Conservation (phyloP, 2,888 invertebrate genomes). For the Spialia ferax region DNA sequence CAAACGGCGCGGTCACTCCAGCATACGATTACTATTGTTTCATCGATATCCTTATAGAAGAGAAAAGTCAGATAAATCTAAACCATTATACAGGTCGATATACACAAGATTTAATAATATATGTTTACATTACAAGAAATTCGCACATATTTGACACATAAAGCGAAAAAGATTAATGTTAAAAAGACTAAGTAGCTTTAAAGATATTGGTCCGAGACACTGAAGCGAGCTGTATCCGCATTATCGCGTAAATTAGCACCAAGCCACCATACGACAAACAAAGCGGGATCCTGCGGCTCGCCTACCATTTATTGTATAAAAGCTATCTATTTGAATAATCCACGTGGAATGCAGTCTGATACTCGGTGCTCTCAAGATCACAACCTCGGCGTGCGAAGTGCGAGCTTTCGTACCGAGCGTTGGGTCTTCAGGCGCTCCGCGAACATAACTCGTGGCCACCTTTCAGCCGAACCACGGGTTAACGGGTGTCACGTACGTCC, state of each 20-base stretch:
- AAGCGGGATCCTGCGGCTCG: conserved; percentile 56
- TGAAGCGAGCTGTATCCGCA: conserved; percentile 80
- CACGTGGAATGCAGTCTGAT: conserved; percentile 9
- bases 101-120: conserved; percentile 81
- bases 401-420: not conserved
- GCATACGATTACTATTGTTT: conserved; percentile 66
- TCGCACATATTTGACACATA: conserved; percentile 87
- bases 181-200: conserved; percentile 77
- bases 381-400: not conserved
- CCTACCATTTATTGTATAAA: conserved; percentile 59
- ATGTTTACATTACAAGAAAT: conserved; percentile 81
- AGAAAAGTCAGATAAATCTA: conserved; percentile 78
- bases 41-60: conserved; percentile 76
- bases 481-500: conserved; percentile 9
- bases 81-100: conserved; percentile 86
- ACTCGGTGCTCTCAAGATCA: not conserved
- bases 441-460: not conserved
- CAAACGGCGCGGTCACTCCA: conserved; percentile 71
- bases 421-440: not conserved
- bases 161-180: conserved; percentile 81
- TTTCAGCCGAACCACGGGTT: not conserved
- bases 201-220: conserved; percentile 85
- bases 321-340: conserved; percentile 59
- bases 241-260: conserved; percentile 75
- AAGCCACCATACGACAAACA: conserved; percentile 79